Percentiles rank a stretch among this genome's conserved stretches.
These are phyloP conservation scores for Drosophila histrio DNA, from an alignment of 2,888 invertebrate genomes.

Conservation along the genomic window DNA sequence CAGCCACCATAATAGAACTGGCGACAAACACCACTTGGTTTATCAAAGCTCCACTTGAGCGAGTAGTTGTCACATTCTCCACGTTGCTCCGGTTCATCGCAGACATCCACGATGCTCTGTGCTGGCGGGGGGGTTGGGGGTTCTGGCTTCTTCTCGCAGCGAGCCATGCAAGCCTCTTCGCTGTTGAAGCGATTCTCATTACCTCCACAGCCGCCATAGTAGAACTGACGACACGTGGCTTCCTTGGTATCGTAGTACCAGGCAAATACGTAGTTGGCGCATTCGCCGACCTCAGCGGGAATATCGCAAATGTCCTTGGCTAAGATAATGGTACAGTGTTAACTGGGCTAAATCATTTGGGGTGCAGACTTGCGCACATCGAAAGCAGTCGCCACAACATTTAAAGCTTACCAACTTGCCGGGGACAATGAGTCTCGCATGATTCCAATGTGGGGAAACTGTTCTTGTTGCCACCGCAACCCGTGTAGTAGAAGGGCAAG, in stretches of 20 bases:
- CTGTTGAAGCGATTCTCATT: slow-evolving; percentile 93
- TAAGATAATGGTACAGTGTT: slow-evolving; percentile 66
- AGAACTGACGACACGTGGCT: slow-evolving; percentile 91
- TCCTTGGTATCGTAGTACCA: slow-evolving; percentile 94
- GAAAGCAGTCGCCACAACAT: slow-evolving; percentile 68
- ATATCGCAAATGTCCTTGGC: slow-evolving; percentile 90
- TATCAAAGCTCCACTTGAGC: slow-evolving; percentile 92
- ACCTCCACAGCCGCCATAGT: slow-evolving; percentile 96
- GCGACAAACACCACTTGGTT: slow-evolving; percentile 88
- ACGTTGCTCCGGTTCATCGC: slow-evolving; percentile 88
- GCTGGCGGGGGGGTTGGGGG: slow-evolving; percentile 66
- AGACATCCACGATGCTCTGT: slow-evolving; percentile 79
- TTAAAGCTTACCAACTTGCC: slow-evolving; percentile 89
- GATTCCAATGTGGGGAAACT: slow-evolving; percentile 90
- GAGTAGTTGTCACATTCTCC: slow-evolving; percentile 91
- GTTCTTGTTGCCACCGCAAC: slow-evolving; percentile 96
- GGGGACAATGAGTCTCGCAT: slow-evolving; percentile 92
- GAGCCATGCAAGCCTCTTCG: slow-evolving; percentile 87
- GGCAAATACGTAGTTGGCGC: slow-evolving; percentile 89
- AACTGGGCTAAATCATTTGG: not conserved
- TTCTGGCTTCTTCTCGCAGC: slow-evolving; percentile 86
- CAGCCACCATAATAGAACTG: slow-evolving; percentile 96
- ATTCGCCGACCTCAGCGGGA: slow-evolving; percentile 91
- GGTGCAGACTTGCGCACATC: slow-evolving; percentile 46
- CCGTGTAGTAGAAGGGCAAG: slow-evolving; percentile 96